These are phyloP conservation scores for Lasioglossum zephyrum DNA, from an alignment of 2,888 invertebrate species.

Conservation along the genomic window DNA sequence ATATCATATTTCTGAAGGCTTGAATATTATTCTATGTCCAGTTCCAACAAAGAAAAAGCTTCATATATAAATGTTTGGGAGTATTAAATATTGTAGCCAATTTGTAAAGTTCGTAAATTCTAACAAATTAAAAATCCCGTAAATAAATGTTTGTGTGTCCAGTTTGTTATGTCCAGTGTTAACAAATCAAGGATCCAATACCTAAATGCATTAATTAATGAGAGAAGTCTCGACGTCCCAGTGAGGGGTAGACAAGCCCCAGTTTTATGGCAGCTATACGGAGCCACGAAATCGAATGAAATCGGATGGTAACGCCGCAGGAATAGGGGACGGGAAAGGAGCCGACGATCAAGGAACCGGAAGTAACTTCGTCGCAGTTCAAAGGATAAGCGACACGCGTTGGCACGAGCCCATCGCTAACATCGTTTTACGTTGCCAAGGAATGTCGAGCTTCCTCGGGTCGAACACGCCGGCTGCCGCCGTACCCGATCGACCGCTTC, in stretches of 20 bases:
- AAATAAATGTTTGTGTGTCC: too few relatives aligned
- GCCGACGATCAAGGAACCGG: slow-evolving; percentile 15
- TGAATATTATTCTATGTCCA: too few relatives aligned
- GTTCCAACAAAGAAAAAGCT: too few relatives aligned
- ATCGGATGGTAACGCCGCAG: not conserved
- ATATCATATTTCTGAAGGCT: not conserved
- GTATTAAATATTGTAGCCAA: not conserved
- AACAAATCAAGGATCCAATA: not conserved
- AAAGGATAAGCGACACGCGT: slow-evolving; percentile 59
- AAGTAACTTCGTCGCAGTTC: slow-evolving; percentile 42
- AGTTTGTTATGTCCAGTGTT: not conserved
- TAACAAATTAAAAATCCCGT: too few relatives aligned
- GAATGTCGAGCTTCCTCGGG: slow-evolving; percentile 50
- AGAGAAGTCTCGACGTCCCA: not conserved
- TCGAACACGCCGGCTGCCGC: slow-evolving; percentile 41
- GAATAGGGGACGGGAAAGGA: not conserved
- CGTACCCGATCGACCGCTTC: slow-evolving; percentile 30
- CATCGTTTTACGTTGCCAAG: slow-evolving; percentile 52
- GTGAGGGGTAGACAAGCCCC: not conserved
- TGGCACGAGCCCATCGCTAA: slow-evolving; percentile 63
- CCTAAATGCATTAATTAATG: not conserved
- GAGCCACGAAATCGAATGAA: slow-evolving; percentile 27
- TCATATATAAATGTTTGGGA: not conserved
- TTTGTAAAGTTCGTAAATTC: not conserved
- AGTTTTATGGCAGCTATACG: not conserved